Conservation (phyloP, 2,797 vertebrate genomes). For the Macroramphosus scolopax region DNA sequence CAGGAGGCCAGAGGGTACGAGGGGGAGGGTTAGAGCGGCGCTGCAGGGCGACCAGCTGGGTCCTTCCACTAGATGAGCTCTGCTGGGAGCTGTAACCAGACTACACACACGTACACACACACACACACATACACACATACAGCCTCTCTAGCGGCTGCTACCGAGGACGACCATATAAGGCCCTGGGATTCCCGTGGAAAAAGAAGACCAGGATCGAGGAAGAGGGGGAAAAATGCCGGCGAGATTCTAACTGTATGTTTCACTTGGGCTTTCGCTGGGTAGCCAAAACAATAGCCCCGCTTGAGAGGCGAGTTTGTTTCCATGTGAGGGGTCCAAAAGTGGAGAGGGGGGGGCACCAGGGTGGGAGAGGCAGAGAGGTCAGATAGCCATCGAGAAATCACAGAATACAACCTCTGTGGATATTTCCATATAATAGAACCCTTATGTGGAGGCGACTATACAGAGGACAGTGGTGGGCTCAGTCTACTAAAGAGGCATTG, state of each 20-base stretch:
- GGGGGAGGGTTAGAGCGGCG: conserved; percentile 67
- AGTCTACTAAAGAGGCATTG: conserved; percentile 47
- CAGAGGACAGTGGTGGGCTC: conserved; percentile 40
- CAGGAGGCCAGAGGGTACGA: conserved; percentile 74
- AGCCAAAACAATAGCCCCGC: conserved; percentile 67
- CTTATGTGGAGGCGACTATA: conserved; percentile 46
- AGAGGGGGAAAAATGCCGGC: conserved; percentile 40
- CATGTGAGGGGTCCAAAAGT: conserved; percentile 54
- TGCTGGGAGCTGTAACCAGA: conserved; percentile 76
- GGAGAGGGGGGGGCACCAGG: conserved; percentile 20
- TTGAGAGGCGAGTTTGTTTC: conserved; percentile 63
- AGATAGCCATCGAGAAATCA: conserved; percentile 34
- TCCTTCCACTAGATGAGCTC: conserved; percentile 71
- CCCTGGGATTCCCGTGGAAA: conserved; percentile 90
- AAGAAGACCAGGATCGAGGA: conserved; percentile 64
- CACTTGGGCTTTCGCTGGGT: conserved; percentile 53
- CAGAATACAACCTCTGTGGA: conserved; percentile 48
- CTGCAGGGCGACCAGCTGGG: conserved; percentile 79
- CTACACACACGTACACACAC: conserved; percentile 30
- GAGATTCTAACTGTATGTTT: conserved; percentile 67
- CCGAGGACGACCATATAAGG: conserved; percentile 91
- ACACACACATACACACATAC: conserved; percentile 30
- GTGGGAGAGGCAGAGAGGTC: conserved; percentile 37
- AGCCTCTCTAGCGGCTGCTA: conserved; percentile 73
- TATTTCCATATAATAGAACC: conserved; percentile 55